Evolutionary conservation across 2,797 vertebrate genomes (phyloP), one percentile per base, ranked within the genome.

Genomic region (Crypturellus tataupa): DNA sequence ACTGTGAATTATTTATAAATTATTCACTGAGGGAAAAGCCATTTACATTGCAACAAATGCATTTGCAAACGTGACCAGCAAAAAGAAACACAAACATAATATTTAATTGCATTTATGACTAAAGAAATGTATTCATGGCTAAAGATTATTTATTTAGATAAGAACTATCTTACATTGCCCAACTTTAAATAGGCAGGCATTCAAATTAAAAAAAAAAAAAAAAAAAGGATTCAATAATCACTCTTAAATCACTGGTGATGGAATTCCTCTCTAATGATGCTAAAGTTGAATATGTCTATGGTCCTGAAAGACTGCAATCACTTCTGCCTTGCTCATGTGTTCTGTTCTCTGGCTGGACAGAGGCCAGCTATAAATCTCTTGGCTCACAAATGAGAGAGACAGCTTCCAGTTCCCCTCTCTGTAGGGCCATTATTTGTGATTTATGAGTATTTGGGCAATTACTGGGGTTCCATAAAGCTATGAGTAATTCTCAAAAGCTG

Each of bases 291-390:
- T 0, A 0, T 55, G 37, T 11, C 12, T 4, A 90, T 80, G 65
- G 49, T 80, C 65, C 85, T 68, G 77, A 95, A 90, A 87, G 87
- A 51, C 55, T 93, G 40, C 70, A 83, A 46, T 80, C 58, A 21
- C 46, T 93, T 89, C 44, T 87, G 71, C 80, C 49, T 89, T 5
- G 1, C 39, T 81, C 7, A 0, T 70, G 47, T 77, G 68, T 31
- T 93, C 47, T 87, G 24, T 87, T 80, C 58, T 80, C 37, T 24
- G 64, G 39, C 49, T 83, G 93, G 72, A 85, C 40, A 76, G 44
- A 75, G 29, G 75, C 92, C 87, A 94, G 65, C 46, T 85, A 39
- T 87, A 94, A 95, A 95, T 78, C 79, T 80, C 72, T 76, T 75
- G 76, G 67, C 81, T 90, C 65, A 83, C 16, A 65, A 42, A 93